Evolutionary conservation across 2,797 vertebrate species (phyloP).

Genomic region (Rhabdophis nuchalis): DNA sequence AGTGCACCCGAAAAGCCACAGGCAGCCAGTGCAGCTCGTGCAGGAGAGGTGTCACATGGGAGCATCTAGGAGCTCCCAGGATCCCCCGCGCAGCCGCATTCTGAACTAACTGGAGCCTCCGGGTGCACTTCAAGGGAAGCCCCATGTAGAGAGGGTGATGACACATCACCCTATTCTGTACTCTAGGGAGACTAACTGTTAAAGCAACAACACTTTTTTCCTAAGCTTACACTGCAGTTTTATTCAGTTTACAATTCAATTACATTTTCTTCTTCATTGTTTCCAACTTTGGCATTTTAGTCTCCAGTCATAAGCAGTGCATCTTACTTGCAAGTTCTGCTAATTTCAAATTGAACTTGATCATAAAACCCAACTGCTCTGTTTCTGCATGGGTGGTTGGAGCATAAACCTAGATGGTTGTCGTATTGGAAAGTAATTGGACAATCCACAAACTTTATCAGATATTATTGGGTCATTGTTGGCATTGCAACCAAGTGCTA

Average conservation of each 20-base stretch:
- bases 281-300: neutral
- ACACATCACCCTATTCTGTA: neutral
- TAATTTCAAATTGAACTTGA: neutral
- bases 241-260: neutral
- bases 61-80: no score
- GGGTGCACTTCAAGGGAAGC: no score
- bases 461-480: neutral
- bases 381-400: neutral
- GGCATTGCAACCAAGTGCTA: neutral
- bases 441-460: neutral
- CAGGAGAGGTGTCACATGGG: no score
- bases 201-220: neutral
- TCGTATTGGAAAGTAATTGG: neutral
- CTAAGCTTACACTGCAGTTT: neutral
- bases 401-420: neutral
- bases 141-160: no score
- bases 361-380: neutral
- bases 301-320: neutral
- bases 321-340: neutral
- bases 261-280: neutral
- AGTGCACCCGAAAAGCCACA: no score
- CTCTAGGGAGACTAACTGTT: neutral
- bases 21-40: no score
- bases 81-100: no score
- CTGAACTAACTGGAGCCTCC: no score